A percentile compares a stretch with the other conserved stretches of the same genome.
Conservation (phyloP, 2,113 vertebrate genomes). For the Ophthalmolycus amberensis region DNA sequence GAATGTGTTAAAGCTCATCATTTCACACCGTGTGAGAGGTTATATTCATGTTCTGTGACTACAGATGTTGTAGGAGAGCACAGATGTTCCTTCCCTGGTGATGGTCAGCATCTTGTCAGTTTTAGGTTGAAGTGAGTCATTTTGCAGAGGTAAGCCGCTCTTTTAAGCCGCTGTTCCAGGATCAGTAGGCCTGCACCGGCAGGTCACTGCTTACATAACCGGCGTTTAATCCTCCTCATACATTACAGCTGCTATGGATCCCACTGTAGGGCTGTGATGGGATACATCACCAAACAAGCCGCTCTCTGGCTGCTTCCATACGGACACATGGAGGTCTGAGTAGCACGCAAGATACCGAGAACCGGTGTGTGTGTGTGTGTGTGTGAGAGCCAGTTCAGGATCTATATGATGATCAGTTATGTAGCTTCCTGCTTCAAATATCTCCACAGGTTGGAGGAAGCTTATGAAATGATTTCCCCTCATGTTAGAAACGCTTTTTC, state of each 20-base stretch:
- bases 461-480: neutral
- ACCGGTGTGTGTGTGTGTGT: neutral
- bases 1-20: neutral
- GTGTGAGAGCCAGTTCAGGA: too few relatives aligned
- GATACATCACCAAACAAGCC: too few relatives aligned
- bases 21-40: too few relatives aligned
- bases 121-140: conserved; percentile 54
- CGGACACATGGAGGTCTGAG: conserved; percentile 28
- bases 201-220: conserved; percentile 78
- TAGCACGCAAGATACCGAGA: conserved; percentile 35
- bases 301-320: conserved; percentile 8
- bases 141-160: conserved; percentile 66
- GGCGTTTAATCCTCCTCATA: conserved; percentile 61
- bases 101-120: conserved; percentile 31
- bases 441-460: neutral
- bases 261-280: neutral
- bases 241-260: conserved; percentile 48
- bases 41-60: too few relatives aligned
- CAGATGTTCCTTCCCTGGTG: neutral
- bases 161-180: conserved; percentile 68
- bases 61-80: neutral
- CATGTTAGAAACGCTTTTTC: neutral
- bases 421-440: neutral
- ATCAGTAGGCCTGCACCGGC: conserved; percentile 67
- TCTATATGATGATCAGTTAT: neutral